A percentile compares a stretch with the other conserved stretches of the same genome.
Conservation (phyloP, 2,888 invertebrate species). For the Harpalus rufipes region DNA sequence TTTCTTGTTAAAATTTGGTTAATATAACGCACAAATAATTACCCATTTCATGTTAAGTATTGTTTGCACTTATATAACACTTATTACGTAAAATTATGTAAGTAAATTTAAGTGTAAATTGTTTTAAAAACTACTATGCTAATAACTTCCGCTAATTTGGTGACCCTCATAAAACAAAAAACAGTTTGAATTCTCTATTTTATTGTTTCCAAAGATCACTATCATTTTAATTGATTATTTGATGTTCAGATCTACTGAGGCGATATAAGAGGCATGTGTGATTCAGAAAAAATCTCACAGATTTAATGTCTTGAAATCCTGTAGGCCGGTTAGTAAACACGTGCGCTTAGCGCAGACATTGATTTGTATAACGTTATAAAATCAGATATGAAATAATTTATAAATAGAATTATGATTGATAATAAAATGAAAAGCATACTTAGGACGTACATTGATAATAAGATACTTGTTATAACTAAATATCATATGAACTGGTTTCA, state of each 20-base stretch:
- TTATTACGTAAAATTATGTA: constrained; percentile 17
- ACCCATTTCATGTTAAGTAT: not conserved
- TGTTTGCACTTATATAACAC: not conserved
- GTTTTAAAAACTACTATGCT: constrained; percentile 31
- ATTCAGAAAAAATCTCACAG: not conserved
- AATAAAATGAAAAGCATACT: not conserved
- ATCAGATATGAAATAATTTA: not conserved
- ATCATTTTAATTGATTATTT: constrained; percentile 64
- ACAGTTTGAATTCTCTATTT: constrained; percentile 23
- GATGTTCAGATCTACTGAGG: constrained; percentile 8
- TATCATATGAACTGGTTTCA: no score
- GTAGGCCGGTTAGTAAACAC: constrained; percentile 12
- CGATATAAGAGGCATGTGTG: not conserved
- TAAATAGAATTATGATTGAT: constrained; percentile 1
- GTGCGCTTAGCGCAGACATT: not conserved
- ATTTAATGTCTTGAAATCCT: constrained; percentile 3
- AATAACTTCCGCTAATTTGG: constrained; percentile 41
- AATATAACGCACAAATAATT: not conserved
- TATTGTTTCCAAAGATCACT: constrained; percentile 54
- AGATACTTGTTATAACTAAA: no score
- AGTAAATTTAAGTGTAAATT: constrained; percentile 36
- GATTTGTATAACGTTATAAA: not conserved
- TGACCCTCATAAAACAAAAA: constrained; percentile 43
- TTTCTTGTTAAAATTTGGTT: no score
- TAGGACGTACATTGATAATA: no score